A percentile compares a stretch with the other conserved stretches of the same genome.
phyloP scores from a whole-genome alignment of 2,888 invertebrate genomes.

The Sympetrum striolatum region DNA sequence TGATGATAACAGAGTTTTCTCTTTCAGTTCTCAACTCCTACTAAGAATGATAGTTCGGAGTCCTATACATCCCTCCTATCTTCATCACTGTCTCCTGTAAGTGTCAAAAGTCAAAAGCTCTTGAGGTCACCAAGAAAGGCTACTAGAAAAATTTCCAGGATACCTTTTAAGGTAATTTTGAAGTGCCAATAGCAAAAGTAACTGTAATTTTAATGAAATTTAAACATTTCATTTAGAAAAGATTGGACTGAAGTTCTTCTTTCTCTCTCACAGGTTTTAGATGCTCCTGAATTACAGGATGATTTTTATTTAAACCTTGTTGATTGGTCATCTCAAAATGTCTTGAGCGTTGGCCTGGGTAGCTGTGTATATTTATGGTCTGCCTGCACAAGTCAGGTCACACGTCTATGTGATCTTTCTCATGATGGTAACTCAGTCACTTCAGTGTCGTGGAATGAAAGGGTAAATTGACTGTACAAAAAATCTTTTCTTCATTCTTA shows the following conservation, averaged over 20 bases:
- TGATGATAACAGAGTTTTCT: slow-evolving; percentile 49
- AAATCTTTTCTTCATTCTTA: background rate
- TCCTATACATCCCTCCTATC: slow-evolving; percentile 75
- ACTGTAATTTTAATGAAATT: background rate
- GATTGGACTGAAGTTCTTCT: background rate
- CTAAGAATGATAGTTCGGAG: slow-evolving; percentile 53
- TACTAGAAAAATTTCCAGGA: slow-evolving; percentile 96
- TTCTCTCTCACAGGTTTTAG: slow-evolving; percentile 68
- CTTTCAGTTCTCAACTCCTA: slow-evolving; percentile 71
- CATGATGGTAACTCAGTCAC: slow-evolving; percentile 95
- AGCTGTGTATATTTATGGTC: slow-evolving; percentile 99
- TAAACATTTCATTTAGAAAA: no score
- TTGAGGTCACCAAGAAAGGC: slow-evolving; percentile 95
- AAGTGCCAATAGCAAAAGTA: background rate
- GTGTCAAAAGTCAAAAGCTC: slow-evolving; percentile 92
- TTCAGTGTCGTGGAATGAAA: slow-evolving; percentile 98
- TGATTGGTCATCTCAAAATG: slow-evolving; percentile 99
- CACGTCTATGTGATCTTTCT: slow-evolving; percentile 92
- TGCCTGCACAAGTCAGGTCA: slow-evolving; percentile 98
- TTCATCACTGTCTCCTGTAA: slow-evolving; percentile 94
- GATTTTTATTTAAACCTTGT: slow-evolving; percentile 99
- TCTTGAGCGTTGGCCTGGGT: slow-evolving; percentile 95
- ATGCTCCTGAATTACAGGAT: slow-evolving; percentile 96
- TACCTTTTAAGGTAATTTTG: slow-evolving; percentile 85
- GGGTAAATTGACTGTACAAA: slow-evolving; percentile 59